Percentiles rank a stretch among this genome's conserved stretches.
These are phyloP conservation scores for Biston betularia DNA, from an alignment of 2,888 invertebrate genomes.

Conservation along the genomic window DNA sequence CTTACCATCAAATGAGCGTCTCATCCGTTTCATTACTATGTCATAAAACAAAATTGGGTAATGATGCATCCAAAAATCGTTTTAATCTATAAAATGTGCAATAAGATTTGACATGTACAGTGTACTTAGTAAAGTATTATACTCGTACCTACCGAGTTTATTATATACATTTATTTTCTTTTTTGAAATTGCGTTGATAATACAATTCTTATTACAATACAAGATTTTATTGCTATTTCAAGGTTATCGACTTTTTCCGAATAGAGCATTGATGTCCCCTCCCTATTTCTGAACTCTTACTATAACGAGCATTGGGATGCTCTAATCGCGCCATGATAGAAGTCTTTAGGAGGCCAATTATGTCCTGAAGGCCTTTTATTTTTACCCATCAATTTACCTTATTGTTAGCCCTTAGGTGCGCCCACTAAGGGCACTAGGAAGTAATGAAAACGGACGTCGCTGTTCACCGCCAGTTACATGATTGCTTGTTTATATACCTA, in stretches of 20 bases:
- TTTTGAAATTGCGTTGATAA: too few species aligned
- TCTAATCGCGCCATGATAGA: slow-evolving; percentile 44
- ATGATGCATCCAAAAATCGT: too few species aligned
- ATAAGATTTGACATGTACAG: too few species aligned
- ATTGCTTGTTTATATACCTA: background rate
- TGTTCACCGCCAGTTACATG: background rate
- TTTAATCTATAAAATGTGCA: too few species aligned
- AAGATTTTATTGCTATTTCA: background rate
- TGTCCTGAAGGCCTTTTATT: slow-evolving; percentile 36
- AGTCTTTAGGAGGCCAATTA: slow-evolving; percentile 42
- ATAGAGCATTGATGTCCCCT: background rate
- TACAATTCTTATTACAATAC: background rate
- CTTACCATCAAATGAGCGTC: too few species aligned
- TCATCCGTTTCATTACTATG: too few species aligned
- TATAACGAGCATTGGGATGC: slow-evolving; percentile 35
- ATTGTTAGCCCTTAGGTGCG: slow-evolving; percentile 32
- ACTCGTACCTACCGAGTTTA: too few species aligned
- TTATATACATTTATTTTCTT: too few species aligned
- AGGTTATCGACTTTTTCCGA: background rate
- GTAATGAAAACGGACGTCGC: slow-evolving; percentile 8
- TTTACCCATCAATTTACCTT: slow-evolving; percentile 35
- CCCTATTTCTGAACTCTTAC: slow-evolving; percentile 25
- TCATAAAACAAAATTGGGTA: too few species aligned
- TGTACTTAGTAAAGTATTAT: too few species aligned
- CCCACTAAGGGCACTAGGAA: slow-evolving; percentile 15